Percentiles rank a stretch among this genome's conserved stretches.
Evolutionary conservation across 2,113 vertebrate species (phyloP).

Genomic region (Engraulis encrasicolus): DNA sequence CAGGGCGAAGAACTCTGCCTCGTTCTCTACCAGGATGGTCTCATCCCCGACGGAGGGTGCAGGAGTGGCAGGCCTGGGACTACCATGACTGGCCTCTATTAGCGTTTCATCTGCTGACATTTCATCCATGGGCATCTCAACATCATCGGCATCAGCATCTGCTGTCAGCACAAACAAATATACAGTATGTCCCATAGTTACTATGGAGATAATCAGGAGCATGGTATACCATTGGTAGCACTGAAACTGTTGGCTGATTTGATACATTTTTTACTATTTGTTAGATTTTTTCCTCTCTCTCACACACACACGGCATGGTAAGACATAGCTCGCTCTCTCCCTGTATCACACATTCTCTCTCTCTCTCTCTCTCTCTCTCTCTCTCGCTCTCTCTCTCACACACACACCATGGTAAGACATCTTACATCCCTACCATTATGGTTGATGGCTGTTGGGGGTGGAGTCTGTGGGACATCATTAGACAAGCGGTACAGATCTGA

Average conservation of each 20-base stretch:
- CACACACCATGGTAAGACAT: background rate
- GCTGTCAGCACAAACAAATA: background rate
- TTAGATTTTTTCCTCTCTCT: too few species aligned
- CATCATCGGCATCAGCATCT: background rate
- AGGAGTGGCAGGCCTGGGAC: background rate
- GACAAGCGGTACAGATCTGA: background rate
- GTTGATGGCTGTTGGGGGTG: background rate
- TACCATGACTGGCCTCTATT: background rate
- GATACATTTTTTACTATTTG: too few species aligned
- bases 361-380: too few species aligned
- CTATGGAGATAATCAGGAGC: background rate
- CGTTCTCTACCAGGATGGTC: constrained; percentile 58
- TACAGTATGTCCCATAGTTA: background rate
- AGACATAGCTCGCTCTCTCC: too few species aligned
- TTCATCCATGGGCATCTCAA: too few species aligned
- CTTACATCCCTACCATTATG: background rate
- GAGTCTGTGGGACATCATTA: background rate
- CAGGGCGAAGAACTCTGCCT: constrained; percentile 66
- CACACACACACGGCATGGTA: background rate
- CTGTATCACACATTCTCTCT: too few species aligned
- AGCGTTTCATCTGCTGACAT: background rate
- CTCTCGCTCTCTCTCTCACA: background rate
- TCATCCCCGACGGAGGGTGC: constrained; percentile 30
- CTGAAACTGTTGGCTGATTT: too few species aligned
- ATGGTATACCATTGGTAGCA: too few species aligned